Base-by-base conservation (phyloP, 2,888 invertebrate genomes). In the Dichetophora obliterata region DNA sequence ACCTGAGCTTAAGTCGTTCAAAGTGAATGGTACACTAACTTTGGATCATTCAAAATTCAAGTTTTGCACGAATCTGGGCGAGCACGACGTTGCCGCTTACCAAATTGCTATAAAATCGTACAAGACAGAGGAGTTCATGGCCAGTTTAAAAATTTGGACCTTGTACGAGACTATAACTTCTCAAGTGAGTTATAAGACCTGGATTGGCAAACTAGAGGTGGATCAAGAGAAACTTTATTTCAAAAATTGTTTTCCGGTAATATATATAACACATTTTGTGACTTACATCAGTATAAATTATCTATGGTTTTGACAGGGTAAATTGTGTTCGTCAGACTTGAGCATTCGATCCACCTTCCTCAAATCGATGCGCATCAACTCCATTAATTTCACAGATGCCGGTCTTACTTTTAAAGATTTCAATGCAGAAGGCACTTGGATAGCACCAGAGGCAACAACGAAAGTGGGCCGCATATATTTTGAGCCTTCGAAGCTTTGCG, bases 311-410 rank as follows among this genome's bases (percentile, higher is more conserved):
- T 71, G 14, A 19, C 71, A 95, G 95, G 95, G 94, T 80, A 95
- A 94, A 89, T 91, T 94, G 81, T 95, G 95, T 85, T 91, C 92
- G 70, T 93, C 94, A 83, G 93, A 94, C 82, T 90, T 98, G 78
- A 92, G 93, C 86, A 92, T 97, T 80, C 93, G 95, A 85, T 97
- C 95, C 83, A 93, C 94, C 5, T 97, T 96, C 90, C 90, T 93
- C 81, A 92, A 94, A 84, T 91, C 93, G 71, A 95, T 98, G 95
- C 92, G 93, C 81, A 93, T 97, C 0, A 86, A 85, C 50, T 84
- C 87, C 9, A 85, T 89, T 11, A 81, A 92, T 50, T 92, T 94
- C 76, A 91, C 91, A 34, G 90, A 93, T 50, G 91, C 93, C 2
- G 91, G 93, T 5, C 90, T 94, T 19, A 92, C 91, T 81, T 91